phyloP scores from a whole-genome alignment of 2,888 invertebrate species.

The Synanthedon andrenaeformis region DNA sequence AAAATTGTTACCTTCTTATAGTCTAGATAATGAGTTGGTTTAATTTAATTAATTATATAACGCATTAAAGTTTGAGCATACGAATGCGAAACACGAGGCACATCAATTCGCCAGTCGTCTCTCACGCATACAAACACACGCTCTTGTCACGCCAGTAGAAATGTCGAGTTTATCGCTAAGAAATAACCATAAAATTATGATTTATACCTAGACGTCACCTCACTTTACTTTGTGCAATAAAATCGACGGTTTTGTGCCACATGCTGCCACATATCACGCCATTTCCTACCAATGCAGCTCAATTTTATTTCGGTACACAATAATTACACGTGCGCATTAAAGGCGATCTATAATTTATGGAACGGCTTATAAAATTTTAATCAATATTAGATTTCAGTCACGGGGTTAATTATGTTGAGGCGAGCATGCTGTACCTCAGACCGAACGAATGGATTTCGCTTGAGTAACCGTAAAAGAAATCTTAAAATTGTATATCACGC shows the following conservation, averaged over 20 bases:
- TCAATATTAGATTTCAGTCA: not conserved
- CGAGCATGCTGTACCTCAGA: too few species aligned
- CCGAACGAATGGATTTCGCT: too few species aligned
- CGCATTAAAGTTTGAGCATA: too few species aligned
- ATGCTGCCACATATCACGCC: constrained; percentile 26
- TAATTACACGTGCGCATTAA: not conserved
- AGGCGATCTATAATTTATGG: not conserved
- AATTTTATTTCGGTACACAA: constrained; percentile 22
- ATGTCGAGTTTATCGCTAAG: constrained; percentile 43
- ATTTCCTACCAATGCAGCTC: constrained; percentile 24
- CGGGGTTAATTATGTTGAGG: not conserved
- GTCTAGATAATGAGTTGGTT: too few species aligned
- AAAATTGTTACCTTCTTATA: too few species aligned
- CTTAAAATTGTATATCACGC: constrained; percentile 2
- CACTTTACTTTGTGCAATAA: constrained; percentile 43
- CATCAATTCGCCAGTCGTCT: constrained; percentile 10
- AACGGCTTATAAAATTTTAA: not conserved
- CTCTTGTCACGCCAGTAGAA: constrained; percentile 20
- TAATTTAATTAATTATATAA: too few species aligned
- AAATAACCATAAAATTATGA: constrained; percentile 57
- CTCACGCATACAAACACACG: constrained; percentile 18
- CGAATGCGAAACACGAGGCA: constrained; percentile 14
- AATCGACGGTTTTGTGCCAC: constrained; percentile 37
- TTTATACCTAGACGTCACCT: constrained; percentile 51
- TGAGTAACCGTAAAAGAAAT: not conserved